Percentiles rank a stretch among this genome's conserved stretches.
Conservation (phyloP, 1,140 invertebrate species). For the Sinella curviseta region DNA sequence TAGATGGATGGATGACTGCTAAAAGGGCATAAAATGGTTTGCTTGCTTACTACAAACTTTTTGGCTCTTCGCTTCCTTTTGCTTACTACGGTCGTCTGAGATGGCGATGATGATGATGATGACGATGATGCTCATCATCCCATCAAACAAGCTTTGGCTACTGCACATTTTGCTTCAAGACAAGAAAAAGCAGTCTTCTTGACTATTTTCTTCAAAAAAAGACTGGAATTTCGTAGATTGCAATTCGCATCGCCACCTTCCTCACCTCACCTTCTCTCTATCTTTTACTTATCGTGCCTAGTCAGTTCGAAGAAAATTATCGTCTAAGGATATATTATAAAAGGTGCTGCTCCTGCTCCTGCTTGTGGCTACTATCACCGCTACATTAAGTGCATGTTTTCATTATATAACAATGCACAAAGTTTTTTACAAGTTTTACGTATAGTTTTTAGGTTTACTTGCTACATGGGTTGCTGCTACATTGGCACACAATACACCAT, state of each 20-base stretch:
- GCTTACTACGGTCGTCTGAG: neutral
- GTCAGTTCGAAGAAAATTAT: no score
- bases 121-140: constrained; percentile 19
- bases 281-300: no score
- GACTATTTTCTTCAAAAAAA: neutral
- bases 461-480: neutral
- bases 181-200: neutral
- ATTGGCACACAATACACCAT: neutral
- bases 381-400: constrained; percentile 18
- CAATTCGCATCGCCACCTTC: neutral
- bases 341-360: neutral
- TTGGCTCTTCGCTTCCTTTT: neutral
- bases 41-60: constrained; percentile 2
- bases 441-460: neutral
- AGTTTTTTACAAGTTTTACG: neutral
- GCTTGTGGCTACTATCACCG: neutral
- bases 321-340: no score
- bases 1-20: constrained; percentile 10
- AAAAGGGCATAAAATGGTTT: constrained; percentile 13
- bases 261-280: constrained; percentile 1
- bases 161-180: constrained; percentile 21
- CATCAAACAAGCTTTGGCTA: constrained; percentile 24
- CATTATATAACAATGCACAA: constrained; percentile 9
- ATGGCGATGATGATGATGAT: neutral
- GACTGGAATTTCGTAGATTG: constrained; percentile 26